Evolutionary conservation across 2,888 invertebrate species (phyloP).

Genomic region (Meiosimyza platycephala): DNA sequence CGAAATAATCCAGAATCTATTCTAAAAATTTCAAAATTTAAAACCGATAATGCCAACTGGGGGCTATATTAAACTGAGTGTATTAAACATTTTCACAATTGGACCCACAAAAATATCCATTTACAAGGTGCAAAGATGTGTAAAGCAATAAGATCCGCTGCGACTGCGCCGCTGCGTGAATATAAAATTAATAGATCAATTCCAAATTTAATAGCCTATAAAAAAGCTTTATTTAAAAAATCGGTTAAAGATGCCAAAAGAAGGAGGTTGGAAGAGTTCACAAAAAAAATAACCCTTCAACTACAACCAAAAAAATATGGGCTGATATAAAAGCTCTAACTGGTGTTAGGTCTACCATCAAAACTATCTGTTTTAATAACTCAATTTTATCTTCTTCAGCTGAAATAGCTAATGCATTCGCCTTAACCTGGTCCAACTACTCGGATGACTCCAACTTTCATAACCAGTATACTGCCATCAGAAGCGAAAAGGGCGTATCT

Average conservation of each 20-base stretch:
- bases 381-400: constrained; percentile 7
- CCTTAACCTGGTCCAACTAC: constrained; percentile 13
- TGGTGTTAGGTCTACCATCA: too few species aligned
- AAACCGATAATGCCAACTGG: constrained; percentile 12
- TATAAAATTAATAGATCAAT: not conserved
- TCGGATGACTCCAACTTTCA: constrained; percentile 19
- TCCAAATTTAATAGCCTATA: constrained; percentile 18
- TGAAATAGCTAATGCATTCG: constrained; percentile 15
- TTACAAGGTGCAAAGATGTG: too few species aligned
- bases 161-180: not conserved
- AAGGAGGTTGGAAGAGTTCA: constrained; percentile 26
- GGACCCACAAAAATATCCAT: too few species aligned
- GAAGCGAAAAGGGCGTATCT: too few species aligned
- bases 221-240: constrained; percentile 31
- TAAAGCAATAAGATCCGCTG: not conserved
- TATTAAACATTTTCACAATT: too few species aligned
- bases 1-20: too few species aligned
- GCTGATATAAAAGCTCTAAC: too few species aligned
- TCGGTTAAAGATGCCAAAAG: constrained; percentile 28
- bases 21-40: constrained; percentile 22
- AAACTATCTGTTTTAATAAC: too few species aligned
- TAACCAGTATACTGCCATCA: not conserved
- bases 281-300: constrained; percentile 25
- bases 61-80: too few species aligned
- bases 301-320: constrained; percentile 23